Percentiles rank a stretch among this genome's conserved stretches.
Conservation (phyloP, 2,888 invertebrate genomes). For the Napeogenes sylphis region DNA sequence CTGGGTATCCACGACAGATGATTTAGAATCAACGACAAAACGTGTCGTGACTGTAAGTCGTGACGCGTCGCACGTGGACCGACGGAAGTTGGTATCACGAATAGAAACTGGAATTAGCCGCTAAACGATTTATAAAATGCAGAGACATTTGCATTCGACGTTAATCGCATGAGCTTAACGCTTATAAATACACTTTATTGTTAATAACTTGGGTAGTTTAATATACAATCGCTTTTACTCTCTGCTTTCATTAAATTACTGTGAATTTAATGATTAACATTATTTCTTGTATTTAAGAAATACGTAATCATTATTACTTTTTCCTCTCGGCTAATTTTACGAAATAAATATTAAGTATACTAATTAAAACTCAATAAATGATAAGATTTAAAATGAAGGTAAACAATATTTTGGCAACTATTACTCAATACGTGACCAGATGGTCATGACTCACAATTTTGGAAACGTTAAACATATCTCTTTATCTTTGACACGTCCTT, state of each 20-base stretch:
- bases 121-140: neutral
- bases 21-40: conserved; percentile 31
- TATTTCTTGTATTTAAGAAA: too few relatives aligned
- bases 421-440: conserved; percentile 12
- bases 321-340: too few relatives aligned
- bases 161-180: neutral
- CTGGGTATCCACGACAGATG: conserved; percentile 6
- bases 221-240: too few relatives aligned
- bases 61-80: conserved; percentile 37
- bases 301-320: too few relatives aligned
- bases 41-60: conserved; percentile 37
- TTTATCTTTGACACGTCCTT: conserved; percentile 8
- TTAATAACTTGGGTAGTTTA: neutral
- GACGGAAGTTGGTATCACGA: conserved; percentile 28
- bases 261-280: too few relatives aligned
- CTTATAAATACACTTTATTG: neutral
- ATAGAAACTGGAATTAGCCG: conserved; percentile 4
- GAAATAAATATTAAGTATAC: too few relatives aligned
- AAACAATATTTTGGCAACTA: conserved; percentile 3
- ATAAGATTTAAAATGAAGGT: too few relatives aligned
- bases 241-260: too few relatives aligned
- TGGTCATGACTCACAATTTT: conserved; percentile 15
- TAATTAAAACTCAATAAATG: too few relatives aligned
- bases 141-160: neutral
- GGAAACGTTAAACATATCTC: conserved; percentile 10